Percentiles rank a stretch among this genome's conserved stretches.
Evolutionary conservation across 1,140 invertebrate species (phyloP).

Genomic region (Lepidurus apus): DNA sequence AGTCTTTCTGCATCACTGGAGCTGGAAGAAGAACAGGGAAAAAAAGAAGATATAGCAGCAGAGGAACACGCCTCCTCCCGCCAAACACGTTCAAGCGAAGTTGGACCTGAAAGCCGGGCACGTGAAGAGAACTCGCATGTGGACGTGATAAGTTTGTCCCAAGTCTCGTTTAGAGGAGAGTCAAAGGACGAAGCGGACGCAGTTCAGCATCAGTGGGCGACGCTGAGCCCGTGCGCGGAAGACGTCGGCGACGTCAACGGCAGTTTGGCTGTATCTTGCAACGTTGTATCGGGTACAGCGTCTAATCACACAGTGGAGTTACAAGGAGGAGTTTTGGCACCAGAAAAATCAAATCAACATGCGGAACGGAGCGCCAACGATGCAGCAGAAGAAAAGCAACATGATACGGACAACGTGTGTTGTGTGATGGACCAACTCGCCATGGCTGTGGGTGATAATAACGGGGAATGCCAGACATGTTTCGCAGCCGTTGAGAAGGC

Average conservation of each 20-base stretch:
- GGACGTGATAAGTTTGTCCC: neutral
- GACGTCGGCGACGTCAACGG: neutral
- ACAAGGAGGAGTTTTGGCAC: neutral
- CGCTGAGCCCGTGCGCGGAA: neutral
- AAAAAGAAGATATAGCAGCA: neutral
- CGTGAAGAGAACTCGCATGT: constrained; percentile 16
- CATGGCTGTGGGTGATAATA: neutral
- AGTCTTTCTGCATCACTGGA: constrained; percentile 1
- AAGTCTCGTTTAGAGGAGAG: constrained; percentile 27
- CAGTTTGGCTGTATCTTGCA: neutral
- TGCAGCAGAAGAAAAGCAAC: neutral
- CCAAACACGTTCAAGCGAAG: neutral
- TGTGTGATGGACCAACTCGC: neutral
- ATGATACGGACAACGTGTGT: neutral
- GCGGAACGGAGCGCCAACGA: neutral
- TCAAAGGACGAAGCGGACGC: constrained; percentile 11
- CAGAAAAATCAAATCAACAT: neutral
- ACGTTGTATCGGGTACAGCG: neutral
- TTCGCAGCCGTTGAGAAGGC: neutral
- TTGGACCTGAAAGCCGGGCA: neutral
- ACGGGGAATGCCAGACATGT: neutral
- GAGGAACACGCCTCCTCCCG: neutral
- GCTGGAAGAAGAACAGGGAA: constrained; percentile 21
- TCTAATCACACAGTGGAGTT: neutral
- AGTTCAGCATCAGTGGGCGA: neutral